phyloP scores from a whole-genome alignment of 2,888 invertebrate genomes.

The Lymantria monacha region DNA sequence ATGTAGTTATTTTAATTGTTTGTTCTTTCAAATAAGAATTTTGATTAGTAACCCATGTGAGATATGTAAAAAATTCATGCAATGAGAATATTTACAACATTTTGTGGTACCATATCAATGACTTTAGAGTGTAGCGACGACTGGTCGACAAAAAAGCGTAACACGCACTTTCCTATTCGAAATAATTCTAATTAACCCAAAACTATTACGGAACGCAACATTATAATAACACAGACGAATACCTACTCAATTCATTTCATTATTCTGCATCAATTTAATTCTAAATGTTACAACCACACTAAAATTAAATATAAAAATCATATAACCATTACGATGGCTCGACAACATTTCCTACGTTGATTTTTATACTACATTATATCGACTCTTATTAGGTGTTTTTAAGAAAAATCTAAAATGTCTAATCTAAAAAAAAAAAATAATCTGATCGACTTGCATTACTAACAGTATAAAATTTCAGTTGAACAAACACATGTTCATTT shows the following conservation, averaged over 20 bases:
- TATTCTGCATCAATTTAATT: slow-evolving; percentile 25
- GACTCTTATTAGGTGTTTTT: slow-evolving; percentile 44
- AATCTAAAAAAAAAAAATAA: slow-evolving; percentile 31
- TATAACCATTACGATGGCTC: slow-evolving; percentile 19
- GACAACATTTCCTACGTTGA: slow-evolving; percentile 42
- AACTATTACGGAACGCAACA: slow-evolving; percentile 51
- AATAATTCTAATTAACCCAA: slow-evolving; percentile 57
- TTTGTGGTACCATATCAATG: background rate
- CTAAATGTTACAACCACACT: slow-evolving; percentile 29
- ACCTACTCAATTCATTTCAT: slow-evolving; percentile 30
- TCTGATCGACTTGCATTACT: slow-evolving; percentile 37
- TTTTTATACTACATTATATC: slow-evolving; percentile 47
- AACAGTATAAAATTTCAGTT: slow-evolving; percentile 11
- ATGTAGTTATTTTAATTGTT: too few species aligned
- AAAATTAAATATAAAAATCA: slow-evolving; percentile 24
- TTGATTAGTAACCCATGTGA: too few species aligned
- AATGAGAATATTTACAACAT: too few species aligned
- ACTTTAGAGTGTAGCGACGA: slow-evolving; percentile 30
- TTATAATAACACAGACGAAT: slow-evolving; percentile 35
- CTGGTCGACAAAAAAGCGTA: slow-evolving; percentile 45
- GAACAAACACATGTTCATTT: background rate
- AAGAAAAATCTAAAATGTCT: slow-evolving; percentile 36
- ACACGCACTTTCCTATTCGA: slow-evolving; percentile 52
- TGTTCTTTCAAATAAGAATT: too few species aligned
- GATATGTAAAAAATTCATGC: too few species aligned